These are phyloP conservation scores for Muntiacus muntjak DNA, from an alignment of 2,113 vertebrate species.

Conservation along the genomic window DNA sequence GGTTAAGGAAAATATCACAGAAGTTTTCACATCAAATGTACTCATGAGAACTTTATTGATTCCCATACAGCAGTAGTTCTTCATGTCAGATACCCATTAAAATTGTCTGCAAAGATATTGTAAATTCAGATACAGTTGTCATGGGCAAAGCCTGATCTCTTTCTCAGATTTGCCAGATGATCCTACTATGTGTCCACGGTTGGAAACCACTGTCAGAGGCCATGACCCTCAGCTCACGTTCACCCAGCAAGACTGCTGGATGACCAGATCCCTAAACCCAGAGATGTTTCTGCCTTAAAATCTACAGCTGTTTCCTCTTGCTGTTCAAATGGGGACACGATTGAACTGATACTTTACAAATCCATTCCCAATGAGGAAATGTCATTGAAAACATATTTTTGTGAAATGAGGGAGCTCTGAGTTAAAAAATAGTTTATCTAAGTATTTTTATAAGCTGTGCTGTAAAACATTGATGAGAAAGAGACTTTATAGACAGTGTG, in stretches of 20 bases:
- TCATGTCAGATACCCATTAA: neutral
- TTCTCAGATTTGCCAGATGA: neutral
- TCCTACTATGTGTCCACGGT: neutral
- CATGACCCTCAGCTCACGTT: too few species aligned
- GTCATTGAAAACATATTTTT: neutral
- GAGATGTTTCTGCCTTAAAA: neutral
- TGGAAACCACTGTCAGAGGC: neutral
- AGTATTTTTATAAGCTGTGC: neutral
- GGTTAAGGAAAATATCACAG: neutral
- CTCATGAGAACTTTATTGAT: neutral
- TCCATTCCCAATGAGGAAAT: neutral
- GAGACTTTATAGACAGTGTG: neutral
- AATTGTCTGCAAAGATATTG: neutral
- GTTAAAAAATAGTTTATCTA: neutral
- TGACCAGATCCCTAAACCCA: neutral
- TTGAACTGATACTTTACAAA: neutral
- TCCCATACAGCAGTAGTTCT: neutral
- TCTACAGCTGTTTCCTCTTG: neutral
- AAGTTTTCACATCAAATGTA: neutral
- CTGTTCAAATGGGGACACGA: neutral
- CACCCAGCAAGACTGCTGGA: neutral
- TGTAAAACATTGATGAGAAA: neutral
- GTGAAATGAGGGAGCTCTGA: neutral
- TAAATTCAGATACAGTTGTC: neutral
- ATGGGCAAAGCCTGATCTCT: neutral